Evolutionary conservation across 2,113 vertebrate genomes (phyloP).

Genomic region (Rhynchopsitta pachyrhyncha): DNA sequence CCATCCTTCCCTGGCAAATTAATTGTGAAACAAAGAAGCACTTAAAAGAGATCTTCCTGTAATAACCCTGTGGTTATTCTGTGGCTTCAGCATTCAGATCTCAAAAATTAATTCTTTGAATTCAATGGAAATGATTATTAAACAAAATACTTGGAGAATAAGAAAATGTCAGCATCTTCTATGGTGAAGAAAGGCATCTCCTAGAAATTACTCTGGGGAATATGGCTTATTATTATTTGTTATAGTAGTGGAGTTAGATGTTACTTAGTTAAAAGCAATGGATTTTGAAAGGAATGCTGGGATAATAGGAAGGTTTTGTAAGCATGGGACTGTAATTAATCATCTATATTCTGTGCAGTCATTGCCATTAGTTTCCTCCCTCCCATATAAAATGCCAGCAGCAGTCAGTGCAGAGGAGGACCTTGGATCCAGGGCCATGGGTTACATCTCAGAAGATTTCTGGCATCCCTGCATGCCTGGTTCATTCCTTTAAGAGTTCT

Average conservation of each 20-base stretch:
- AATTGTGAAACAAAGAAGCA: background rate
- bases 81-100: background rate
- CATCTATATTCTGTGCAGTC: background rate
- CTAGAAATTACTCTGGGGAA: background rate
- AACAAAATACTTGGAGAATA: background rate
- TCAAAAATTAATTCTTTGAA: background rate
- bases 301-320: background rate
- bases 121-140: background rate
- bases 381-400: background rate
- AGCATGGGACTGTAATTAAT: background rate
- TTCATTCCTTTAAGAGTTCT: background rate
- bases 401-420: background rate
- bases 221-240: background rate
- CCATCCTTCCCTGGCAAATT: background rate
- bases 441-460: background rate
- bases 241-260: background rate
- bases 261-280: background rate
- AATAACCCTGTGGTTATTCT: background rate
- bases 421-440: background rate
- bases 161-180: background rate
- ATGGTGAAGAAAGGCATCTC: background rate
- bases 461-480: background rate
- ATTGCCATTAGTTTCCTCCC: background rate
- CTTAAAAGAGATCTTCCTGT: background rate
- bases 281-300: background rate